A percentile compares a stretch with the other conserved stretches of the same genome.
Conservation (phyloP, 2,797 vertebrate genomes). For the Buphagus erythrorhynchus region DNA sequence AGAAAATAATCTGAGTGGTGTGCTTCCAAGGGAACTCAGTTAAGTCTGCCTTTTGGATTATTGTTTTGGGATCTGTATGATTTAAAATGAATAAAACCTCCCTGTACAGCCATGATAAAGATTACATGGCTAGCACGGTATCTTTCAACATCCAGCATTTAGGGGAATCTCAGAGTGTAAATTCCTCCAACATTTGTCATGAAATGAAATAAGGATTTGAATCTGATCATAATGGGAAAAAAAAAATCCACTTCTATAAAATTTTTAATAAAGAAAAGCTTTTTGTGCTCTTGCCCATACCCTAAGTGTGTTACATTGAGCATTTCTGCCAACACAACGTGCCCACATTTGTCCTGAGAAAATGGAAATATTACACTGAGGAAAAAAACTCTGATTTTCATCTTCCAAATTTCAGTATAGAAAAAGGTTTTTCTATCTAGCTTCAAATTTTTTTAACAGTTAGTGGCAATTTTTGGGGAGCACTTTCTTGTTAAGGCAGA, state of each 20-base stretch:
- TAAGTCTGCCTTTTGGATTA: constrained; percentile 60
- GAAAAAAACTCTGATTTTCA: not conserved
- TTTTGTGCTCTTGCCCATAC: not conserved
- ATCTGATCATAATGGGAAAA: not conserved
- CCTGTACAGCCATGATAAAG: constrained; percentile 6
- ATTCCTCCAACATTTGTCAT: not conserved
- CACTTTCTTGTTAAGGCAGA: not conserved
- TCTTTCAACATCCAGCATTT: constrained; percentile 3
- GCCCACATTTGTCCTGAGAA: not conserved
- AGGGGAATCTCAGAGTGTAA: not conserved
- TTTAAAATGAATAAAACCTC: constrained; percentile 46
- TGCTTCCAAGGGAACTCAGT: constrained; percentile 40
- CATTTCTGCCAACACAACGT: not conserved
- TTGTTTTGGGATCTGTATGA: constrained; percentile 57
- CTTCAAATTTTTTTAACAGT: not conserved
- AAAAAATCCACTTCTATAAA: not conserved
- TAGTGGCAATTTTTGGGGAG: not conserved
- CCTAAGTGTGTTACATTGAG: not conserved
- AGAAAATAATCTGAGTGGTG: constrained; percentile 51
- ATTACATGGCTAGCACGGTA: not conserved
- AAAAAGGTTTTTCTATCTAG: not conserved
- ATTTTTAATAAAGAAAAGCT: not conserved
- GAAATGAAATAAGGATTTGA: constrained; percentile 23
- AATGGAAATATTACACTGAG: not conserved
- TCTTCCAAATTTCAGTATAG: not conserved